Conservation (phyloP, 1,140 invertebrate species). For the Yoshiicerus persimilis region DNA sequence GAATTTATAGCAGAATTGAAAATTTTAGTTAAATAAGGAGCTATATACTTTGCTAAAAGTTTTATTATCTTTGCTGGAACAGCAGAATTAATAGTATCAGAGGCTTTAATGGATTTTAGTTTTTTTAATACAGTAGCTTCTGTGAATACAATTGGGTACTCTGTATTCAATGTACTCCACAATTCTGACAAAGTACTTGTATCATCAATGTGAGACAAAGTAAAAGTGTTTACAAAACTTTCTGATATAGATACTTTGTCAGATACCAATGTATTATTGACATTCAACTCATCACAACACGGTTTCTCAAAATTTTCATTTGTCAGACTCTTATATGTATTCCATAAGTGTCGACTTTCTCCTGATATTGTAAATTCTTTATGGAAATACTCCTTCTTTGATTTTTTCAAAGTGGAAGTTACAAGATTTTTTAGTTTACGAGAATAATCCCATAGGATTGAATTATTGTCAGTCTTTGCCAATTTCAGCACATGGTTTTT, state of each 20-base stretch:
- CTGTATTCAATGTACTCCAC: background rate
- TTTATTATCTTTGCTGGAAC: background rate
- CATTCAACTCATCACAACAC: background rate
- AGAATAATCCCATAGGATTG: background rate
- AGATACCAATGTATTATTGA: background rate
- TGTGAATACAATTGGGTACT: background rate
- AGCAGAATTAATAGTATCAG: background rate
- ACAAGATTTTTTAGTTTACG: background rate
- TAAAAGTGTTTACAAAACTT: background rate
- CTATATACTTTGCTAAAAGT: background rate
- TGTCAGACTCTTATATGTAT: background rate
- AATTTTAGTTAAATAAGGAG: background rate
- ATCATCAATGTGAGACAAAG: background rate
- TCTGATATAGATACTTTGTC: background rate
- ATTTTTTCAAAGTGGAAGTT: background rate
- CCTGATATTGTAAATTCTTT: background rate
- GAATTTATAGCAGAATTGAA: background rate
- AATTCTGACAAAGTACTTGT: background rate
- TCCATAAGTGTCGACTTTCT: background rate
- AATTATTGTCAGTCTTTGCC: background rate
- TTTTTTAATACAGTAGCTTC: background rate
- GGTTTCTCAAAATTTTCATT: background rate
- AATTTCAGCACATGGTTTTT: background rate
- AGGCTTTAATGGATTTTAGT: background rate
- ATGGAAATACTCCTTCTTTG: background rate